A percentile compares a stretch with the other conserved stretches of the same genome.
These are phyloP conservation scores for Sapajus apella DNA, from an alignment of 2,113 vertebrate genomes.

Conservation along the genomic window DNA sequence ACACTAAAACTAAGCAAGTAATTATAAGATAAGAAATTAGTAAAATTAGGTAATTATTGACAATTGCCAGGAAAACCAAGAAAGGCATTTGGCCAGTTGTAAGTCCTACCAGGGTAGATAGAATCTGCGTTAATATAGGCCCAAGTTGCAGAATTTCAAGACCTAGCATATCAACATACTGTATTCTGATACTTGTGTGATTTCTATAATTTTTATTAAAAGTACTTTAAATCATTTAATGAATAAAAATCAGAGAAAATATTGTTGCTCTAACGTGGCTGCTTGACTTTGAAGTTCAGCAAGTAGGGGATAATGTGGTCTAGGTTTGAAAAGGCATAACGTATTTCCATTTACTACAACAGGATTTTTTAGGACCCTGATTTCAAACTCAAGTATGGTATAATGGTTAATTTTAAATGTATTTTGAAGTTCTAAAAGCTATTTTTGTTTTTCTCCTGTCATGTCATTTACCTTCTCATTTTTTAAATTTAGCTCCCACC, in stretches of 20 bases:
- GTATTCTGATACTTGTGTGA: not conserved
- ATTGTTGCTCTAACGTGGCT: not conserved
- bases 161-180: not conserved
- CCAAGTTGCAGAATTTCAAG: not conserved
- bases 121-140: not conserved
- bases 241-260: not conserved
- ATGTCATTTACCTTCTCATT: constrained; percentile 45
- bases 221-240: not conserved
- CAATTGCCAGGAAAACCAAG: not conserved
- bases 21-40: not conserved
- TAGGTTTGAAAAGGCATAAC: not conserved
- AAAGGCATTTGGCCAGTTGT: not conserved
- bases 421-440: constrained; percentile 45
- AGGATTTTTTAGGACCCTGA: not conserved
- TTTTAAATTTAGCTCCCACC: not conserved
- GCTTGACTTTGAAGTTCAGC: constrained; percentile 12
- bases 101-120: not conserved
- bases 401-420: not conserved
- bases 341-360: not conserved
- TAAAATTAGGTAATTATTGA: not conserved
- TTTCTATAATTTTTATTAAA: not conserved
- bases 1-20: not conserved
- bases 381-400: not conserved
- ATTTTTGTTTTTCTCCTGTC: constrained; percentile 37
- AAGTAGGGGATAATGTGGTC: not conserved